Base-by-base conservation (phyloP, 2,113 vertebrate genomes). In the Ursus arctos region DNA sequence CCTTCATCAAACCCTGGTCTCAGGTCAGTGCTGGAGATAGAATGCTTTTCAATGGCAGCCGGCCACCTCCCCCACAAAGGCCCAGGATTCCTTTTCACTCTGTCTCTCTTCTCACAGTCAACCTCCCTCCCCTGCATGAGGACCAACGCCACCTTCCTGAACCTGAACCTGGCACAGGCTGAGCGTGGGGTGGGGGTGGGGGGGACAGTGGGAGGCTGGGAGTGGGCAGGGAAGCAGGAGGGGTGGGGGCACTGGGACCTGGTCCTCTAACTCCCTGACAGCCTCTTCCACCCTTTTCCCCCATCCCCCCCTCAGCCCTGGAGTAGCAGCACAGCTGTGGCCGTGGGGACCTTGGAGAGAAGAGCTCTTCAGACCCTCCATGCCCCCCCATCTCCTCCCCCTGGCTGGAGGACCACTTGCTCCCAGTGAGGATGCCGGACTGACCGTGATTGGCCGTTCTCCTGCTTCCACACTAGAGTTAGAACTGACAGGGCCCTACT, bases 21-120 rank as follows among this genome's bases (percentile, higher is more conserved):
- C 26, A 59, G 51, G 74, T 47, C 72, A 49, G 6, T 2, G 6
- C 7, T 36, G 14, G 19, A 90, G 31, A 63, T 1, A 43, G 11
- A 67, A 74, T 22, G 65, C 4, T 26, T 18, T 51, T 47, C 65
- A 0, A 1, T 10, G 74, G 22, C 90, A 87, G 74, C 76, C 9
- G 12, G 19, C 53, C 47, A 5, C 65, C 57, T 80, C 22, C 71
- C 11, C 40, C 1, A 2, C 3, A 22, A 2, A 4, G 43, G 67
- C 83, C 33, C 0, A 2, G 81, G 6, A 55, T 13, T 33, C 81
- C 71, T 85, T 86, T 88, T 96, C 92, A 97, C 63, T 40, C 72
- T 94, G 82, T 97, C 94, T 98, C 93, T 97, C 96, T 98, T n/a
- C 96, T 96, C 97, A 47, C 95, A 97, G 94, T 84, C 92, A 77